Conservation (phyloP, 2,797 vertebrate genomes). For the Psittacula echo region DNA sequence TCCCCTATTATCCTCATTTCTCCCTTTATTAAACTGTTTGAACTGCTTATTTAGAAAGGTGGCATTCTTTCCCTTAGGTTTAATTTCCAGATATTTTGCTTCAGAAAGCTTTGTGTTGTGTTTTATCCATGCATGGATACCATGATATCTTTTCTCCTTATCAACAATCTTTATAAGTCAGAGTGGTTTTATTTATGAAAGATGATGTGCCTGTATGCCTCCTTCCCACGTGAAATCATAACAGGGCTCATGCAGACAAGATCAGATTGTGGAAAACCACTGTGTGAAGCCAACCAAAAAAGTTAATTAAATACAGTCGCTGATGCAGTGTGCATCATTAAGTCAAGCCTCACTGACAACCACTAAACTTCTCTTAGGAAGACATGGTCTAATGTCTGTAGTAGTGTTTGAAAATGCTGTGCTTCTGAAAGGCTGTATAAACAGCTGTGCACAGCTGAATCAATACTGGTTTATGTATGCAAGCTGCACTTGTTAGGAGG, state of each 20-base stretch:
- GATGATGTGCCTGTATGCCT: not conserved
- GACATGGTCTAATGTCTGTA: slow-evolving; percentile 3
- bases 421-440: slow-evolving; percentile 11
- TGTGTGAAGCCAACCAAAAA: slow-evolving; percentile 44
- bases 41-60: not conserved
- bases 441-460: slow-evolving; percentile 36
- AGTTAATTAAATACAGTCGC: slow-evolving; percentile 51
- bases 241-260: not conserved
- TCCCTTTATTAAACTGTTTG: not conserved
- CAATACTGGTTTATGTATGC: slow-evolving; percentile 41
- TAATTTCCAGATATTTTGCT: slow-evolving; percentile 12
- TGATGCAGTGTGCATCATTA: not conserved
- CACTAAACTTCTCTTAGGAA: slow-evolving; percentile 10
- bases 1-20: not conserved
- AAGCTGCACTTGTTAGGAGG: slow-evolving; percentile 10
- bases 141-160: not conserved
- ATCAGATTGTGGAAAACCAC: slow-evolving; percentile 39
- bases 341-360: slow-evolving; percentile 19
- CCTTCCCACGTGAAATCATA: not conserved
- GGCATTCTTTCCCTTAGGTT: not conserved
- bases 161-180: slow-evolving; percentile 3
- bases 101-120: not conserved
- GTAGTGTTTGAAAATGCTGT: slow-evolving; percentile 8
- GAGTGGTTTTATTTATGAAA: slow-evolving; percentile 1
- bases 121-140: not conserved